Conservation (phyloP, 1,140 invertebrate species). For the Trichoplusia ni region DNA sequence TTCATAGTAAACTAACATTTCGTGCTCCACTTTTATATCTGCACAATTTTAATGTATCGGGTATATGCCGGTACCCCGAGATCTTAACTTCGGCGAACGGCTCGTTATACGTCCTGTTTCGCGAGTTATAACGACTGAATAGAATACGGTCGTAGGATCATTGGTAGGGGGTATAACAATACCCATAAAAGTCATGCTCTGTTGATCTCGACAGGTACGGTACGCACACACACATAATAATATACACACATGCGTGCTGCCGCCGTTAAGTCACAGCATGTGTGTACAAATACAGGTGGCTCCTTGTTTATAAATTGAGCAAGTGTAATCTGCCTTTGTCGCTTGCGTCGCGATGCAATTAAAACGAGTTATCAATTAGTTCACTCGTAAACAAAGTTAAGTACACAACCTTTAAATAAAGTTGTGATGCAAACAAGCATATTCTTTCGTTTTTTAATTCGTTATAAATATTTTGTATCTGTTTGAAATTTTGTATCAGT, state of each 20-base stretch:
- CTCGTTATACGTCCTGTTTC: background rate
- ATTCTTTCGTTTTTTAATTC: background rate
- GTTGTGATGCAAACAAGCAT: background rate
- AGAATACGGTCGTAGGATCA: slow-evolving; percentile 43
- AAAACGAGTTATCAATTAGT: slow-evolving; percentile 6
- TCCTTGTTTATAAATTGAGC: slow-evolving; percentile 41
- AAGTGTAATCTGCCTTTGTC: slow-evolving; percentile 28
- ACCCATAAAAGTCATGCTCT: slow-evolving; percentile 40
- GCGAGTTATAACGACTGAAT: slow-evolving; percentile 10
- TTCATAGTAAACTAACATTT: background rate
- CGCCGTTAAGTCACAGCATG: slow-evolving; percentile 8
- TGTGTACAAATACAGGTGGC: slow-evolving; percentile 43
- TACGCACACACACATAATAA: slow-evolving; percentile 36
- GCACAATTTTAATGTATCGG: slow-evolving; percentile 22
- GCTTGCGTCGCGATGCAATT: slow-evolving; percentile 32
- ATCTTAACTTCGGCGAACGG: background rate
- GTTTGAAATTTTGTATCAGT: no score
- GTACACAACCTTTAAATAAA: background rate
- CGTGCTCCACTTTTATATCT: background rate
- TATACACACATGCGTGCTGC: slow-evolving; percentile 17
- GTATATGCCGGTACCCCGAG: slow-evolving; percentile 4
- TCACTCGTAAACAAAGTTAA: background rate
- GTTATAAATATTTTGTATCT: no score
- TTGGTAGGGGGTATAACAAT: slow-evolving; percentile 63
- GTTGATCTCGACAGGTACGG: slow-evolving; percentile 54